phyloP scores from a whole-genome alignment of 2,113 vertebrate species.

The Ailuropoda melanoleuca region DNA sequence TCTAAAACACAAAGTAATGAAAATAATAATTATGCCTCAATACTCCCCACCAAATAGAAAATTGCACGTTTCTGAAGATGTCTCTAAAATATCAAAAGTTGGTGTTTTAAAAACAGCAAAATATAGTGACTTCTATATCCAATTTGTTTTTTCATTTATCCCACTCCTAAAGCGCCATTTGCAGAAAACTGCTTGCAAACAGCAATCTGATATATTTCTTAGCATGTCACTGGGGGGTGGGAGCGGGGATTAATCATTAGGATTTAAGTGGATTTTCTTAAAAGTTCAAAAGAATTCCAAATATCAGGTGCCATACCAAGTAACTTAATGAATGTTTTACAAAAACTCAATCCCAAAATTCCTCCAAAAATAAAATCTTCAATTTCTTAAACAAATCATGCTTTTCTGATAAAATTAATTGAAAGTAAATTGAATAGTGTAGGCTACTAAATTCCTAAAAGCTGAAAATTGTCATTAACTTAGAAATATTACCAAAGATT shows the following conservation, averaged over 20 bases:
- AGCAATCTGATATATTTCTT: not conserved
- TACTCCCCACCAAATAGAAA: not conserved
- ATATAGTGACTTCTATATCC: not conserved
- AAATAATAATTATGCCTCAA: not conserved
- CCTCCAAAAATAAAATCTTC: not conserved
- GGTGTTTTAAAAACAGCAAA: not conserved
- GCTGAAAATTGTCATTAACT: conserved; percentile 13
- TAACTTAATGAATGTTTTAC: conserved; percentile 2
- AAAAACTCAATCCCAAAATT: not conserved
- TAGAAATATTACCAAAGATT: conserved; percentile 33
- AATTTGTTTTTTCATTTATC: not conserved
- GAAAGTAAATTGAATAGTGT: not conserved
- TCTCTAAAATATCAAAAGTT: conserved; percentile 11
- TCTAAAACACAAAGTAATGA: conserved; percentile 14
- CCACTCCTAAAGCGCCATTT: not conserved
- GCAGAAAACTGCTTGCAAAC: not conserved
- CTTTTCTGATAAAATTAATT: conserved; percentile 27
- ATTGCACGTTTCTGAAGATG: not conserved
- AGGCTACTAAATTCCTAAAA: not conserved
- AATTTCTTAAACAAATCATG: not conserved
- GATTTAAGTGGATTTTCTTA: not conserved
- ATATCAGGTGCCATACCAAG: not conserved
- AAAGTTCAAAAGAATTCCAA: not conserved
- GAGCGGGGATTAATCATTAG: not conserved
- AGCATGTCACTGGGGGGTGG: not conserved